Evolutionary conservation across 92 coral and sea anemone genomes (phyloP).

Genomic region (Chrysogorgia sp.): DNA sequence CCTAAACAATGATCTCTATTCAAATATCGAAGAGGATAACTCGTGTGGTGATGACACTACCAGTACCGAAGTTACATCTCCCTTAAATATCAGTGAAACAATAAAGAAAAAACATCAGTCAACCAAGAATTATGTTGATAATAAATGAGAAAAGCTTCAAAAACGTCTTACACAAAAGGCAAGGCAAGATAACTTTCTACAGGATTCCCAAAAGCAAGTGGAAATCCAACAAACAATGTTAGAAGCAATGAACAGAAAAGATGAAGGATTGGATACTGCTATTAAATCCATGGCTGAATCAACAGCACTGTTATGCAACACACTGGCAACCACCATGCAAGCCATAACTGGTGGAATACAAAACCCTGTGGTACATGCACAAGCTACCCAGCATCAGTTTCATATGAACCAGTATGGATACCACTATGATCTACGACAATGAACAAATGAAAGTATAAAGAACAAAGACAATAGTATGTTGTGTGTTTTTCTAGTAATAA

Average conservation of each 20-base stretch:
- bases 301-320: not conserved
- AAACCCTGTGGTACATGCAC: not conserved
- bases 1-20: not conserved
- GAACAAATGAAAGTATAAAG: not conserved
- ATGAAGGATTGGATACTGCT: slow-evolving; percentile 54
- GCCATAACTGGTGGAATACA: not conserved
- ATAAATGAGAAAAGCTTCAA: slow-evolving; percentile 38
- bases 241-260: slow-evolving; percentile 48
- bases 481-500: not conserved
- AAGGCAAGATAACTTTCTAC: slow-evolving; percentile 36
- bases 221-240: slow-evolving; percentile 45
- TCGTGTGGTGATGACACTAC: not conserved
- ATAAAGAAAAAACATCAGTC: slow-evolving; percentile 18
- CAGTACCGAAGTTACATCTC: not conserved
- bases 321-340: not conserved
- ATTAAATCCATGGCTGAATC: slow-evolving; percentile 57
- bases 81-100: not conserved
- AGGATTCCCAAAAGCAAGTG: slow-evolving; percentile 41
- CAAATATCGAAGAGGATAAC: slow-evolving; percentile 6
- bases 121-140: slow-evolving; percentile 19
- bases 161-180: slow-evolving; percentile 33
- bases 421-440: not conserved
- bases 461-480: not conserved
- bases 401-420: slow-evolving; percentile 22
- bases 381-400: slow-evolving; percentile 1